These are phyloP conservation scores for Emydoidea blandingii DNA, from an alignment of 2,797 vertebrate genomes.

Conservation along the genomic window DNA sequence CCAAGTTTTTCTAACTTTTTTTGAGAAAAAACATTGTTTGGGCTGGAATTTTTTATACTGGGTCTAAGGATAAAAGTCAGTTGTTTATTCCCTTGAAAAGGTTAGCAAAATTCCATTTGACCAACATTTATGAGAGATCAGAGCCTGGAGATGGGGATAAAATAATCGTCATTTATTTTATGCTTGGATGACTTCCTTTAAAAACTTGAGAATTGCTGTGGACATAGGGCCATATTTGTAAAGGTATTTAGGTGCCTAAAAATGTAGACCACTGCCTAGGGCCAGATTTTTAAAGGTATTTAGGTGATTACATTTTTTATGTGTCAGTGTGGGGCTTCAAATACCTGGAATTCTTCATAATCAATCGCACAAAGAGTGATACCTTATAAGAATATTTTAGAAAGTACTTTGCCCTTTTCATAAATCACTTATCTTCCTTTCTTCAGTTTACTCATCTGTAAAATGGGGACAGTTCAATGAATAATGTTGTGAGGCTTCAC, in stretches of 20 bases:
- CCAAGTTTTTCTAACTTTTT: not conserved
- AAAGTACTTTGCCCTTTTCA: not conserved
- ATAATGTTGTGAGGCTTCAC: not conserved
- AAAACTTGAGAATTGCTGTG: not conserved
- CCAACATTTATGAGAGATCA: not conserved
- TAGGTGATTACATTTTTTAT: not conserved
- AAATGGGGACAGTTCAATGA: not conserved
- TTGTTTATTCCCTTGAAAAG: slow-evolving; percentile 13
- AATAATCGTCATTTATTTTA: not conserved
- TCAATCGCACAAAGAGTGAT: not conserved
- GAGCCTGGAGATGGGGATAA: not conserved
- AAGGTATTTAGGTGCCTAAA: not conserved
- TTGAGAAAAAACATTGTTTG: not conserved
- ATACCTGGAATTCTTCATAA: not conserved
- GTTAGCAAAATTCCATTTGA: slow-evolving; percentile 26
- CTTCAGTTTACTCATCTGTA: not conserved
- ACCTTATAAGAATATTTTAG: not conserved
- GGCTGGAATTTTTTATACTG: not conserved
- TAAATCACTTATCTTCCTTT: not conserved
- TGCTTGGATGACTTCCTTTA: not conserved
- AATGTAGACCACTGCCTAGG: too few relatives aligned
- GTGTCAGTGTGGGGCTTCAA: not conserved
- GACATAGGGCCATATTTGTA: not conserved
- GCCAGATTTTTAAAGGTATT: not conserved
- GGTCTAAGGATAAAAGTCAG: not conserved